Evolutionary conservation across 2,888 invertebrate species (phyloP), one percentile per base, ranked within the genome.

Genomic region (Enoplolaimus lenunculus): DNA sequence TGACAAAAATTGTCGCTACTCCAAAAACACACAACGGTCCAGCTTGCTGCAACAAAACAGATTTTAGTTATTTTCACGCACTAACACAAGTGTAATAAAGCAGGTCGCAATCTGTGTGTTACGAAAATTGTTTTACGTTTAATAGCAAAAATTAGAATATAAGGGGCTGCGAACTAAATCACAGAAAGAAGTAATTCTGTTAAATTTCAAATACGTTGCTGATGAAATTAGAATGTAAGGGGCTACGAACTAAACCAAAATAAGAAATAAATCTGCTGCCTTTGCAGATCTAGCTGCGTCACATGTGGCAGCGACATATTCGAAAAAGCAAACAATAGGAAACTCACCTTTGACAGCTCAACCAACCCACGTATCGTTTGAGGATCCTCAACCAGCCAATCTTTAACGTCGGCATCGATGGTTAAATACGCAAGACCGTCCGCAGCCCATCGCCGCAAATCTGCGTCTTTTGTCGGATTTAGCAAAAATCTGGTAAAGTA

Each of bases 371-470:
- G 87, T 70, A 98, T 84, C 0, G 93, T 90, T 28, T 87, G 75
- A 79, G 78, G 86, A 80, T 98, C 95, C 79, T 90, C 89, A 65
- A 93, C 88, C 59, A 99, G 82, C 81, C 92, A 93, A 81, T 98
- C 97, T 81, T 98, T 98, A 0, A 98, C 93, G 82, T 98, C 97
- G 13, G 94, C 98, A 84, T 99, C 97, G 71, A 98, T 85, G 0
- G 95, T 93, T 2, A 98, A 84, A 80, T 95, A 98, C 0, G 95
- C 93, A 2, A 98, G 85, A 0, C 95, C 95, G 84, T 97, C 95
- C 3, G 92, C 90, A 0, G 95, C 93, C 94, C 95, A 97, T 78
- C 91, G 89, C 67, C 91, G 86, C 80, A 93, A 88, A 78, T 93
- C 93, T 74, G 87, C 87, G 78, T 94, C 90, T 80, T 91, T 91